phyloP scores from a whole-genome alignment of 1,140 invertebrate species.

The Branchinecta lynchi region DNA sequence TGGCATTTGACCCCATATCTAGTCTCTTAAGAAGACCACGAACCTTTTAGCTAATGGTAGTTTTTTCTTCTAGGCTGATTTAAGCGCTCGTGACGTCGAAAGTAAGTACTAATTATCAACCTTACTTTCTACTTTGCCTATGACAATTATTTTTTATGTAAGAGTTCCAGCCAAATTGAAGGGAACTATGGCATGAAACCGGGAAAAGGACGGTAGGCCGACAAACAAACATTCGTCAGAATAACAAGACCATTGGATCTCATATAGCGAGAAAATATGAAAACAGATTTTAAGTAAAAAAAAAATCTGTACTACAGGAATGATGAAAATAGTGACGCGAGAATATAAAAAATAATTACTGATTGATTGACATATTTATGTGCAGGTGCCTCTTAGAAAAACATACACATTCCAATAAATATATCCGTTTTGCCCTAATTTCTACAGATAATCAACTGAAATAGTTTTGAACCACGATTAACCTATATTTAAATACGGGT shows the following conservation, averaged over 20 bases:
- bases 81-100: conserved; percentile 10
- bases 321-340: no score
- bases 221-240: neutral
- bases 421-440: no score
- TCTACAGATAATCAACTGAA: no score
- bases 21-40: neutral
- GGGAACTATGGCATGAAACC: neutral
- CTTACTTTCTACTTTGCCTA: neutral
- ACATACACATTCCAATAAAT: no score
- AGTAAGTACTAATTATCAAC: neutral
- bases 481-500: no score
- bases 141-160: neutral
- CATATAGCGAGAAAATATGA: neutral
- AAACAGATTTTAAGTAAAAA: neutral
- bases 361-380: no score
- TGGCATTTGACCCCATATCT: neutral
- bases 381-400: no score
- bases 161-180: neutral
- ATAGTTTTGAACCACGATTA: no score
- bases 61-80: neutral
- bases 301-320: no score
- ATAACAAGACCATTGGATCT: neutral
- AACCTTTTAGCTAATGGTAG: neutral
- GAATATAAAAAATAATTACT: no score
- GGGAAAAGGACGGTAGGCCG: neutral